Evolutionary conservation across 2,888 invertebrate species (phyloP).

Genomic region (Harpalus rubripes): DNA sequence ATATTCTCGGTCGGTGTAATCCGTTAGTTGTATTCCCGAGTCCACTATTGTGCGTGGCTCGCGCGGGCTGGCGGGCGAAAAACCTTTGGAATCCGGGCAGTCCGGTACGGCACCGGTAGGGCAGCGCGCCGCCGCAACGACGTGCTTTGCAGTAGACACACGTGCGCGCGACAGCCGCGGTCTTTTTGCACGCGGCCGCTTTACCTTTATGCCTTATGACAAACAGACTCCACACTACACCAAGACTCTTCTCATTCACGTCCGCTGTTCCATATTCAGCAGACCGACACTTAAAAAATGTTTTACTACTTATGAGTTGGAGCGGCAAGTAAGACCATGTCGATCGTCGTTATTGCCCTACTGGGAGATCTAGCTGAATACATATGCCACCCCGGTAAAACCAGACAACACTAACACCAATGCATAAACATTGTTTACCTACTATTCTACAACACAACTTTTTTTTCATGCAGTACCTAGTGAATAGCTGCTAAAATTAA

Average conservation of each 20-base stretch:
- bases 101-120: conserved; percentile 23
- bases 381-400: conserved; percentile 8
- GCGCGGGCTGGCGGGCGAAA: conserved; percentile 6
- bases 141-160: conserved; percentile 44
- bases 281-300: conserved; percentile 39
- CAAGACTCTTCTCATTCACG: conserved; percentile 34
- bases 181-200: conserved; percentile 25
- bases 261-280: conserved; percentile 49
- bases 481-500: too few species aligned
- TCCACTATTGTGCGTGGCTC: conserved; percentile 36
- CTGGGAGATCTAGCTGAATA: conserved; percentile 23
- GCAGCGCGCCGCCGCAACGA: conserved; percentile 19
- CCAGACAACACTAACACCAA: background rate
- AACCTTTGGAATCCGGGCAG: conserved; percentile 35
- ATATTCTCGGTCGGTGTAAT: background rate
- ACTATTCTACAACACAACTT: background rate
- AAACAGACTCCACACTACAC: conserved; percentile 24
- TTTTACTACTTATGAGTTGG: conserved; percentile 37
- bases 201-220: conserved; percentile 36
- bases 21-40: conserved; percentile 39
- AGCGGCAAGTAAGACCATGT: conserved; percentile 21
- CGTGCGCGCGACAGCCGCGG: conserved; percentile 44
- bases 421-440: conserved; percentile 41
- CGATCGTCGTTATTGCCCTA: conserved; percentile 23
- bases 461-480: background rate